Evolutionary conservation across 2,888 invertebrate genomes (phyloP).

Genomic region (Steinernema hermaphroditum): DNA sequence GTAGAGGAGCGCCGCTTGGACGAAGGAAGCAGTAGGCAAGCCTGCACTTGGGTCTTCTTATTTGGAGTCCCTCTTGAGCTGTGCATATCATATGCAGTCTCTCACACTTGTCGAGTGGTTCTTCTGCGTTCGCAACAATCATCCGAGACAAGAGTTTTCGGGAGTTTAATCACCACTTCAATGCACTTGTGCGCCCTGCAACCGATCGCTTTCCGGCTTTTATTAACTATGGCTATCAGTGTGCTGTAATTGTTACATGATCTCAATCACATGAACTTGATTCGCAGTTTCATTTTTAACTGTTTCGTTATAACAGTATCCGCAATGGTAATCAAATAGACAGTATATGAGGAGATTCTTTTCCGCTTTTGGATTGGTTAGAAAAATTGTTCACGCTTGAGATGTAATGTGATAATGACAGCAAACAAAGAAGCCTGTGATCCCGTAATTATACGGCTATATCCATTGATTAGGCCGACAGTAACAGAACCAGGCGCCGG

Average conservation of each 20-base stretch:
- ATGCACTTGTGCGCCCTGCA: not conserved
- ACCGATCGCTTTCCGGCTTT: too few species aligned
- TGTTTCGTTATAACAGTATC: too few species aligned
- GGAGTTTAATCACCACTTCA: not conserved
- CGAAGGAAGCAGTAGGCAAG: not conserved
- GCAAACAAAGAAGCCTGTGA: conserved; percentile 7
- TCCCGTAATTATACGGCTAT: conserved; percentile 19
- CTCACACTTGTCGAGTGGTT: conserved; percentile 11
- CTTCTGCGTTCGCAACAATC: conserved; percentile 11
- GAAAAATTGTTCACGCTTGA: conserved; percentile 6
- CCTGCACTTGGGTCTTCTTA: conserved; percentile 3
- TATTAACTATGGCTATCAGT: too few species aligned
- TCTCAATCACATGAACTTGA: too few species aligned
- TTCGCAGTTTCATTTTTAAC: too few species aligned
- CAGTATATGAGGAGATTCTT: too few species aligned
- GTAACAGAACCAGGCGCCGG: not conserved
- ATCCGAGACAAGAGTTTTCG: not conserved
- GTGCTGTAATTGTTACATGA: too few species aligned
- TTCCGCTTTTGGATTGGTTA: too few species aligned
- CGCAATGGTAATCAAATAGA: too few species aligned
- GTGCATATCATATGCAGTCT: conserved; percentile 26
- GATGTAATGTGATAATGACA: conserved; percentile 10
- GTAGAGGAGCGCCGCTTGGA: not conserved
- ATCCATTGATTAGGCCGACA: not conserved
- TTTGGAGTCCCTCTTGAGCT: conserved; percentile 7